Evolutionary conservation across 2,888 invertebrate genomes (phyloP), one percentile per base, ranked within the genome.

Genomic region (Cinara cedri): DNA sequence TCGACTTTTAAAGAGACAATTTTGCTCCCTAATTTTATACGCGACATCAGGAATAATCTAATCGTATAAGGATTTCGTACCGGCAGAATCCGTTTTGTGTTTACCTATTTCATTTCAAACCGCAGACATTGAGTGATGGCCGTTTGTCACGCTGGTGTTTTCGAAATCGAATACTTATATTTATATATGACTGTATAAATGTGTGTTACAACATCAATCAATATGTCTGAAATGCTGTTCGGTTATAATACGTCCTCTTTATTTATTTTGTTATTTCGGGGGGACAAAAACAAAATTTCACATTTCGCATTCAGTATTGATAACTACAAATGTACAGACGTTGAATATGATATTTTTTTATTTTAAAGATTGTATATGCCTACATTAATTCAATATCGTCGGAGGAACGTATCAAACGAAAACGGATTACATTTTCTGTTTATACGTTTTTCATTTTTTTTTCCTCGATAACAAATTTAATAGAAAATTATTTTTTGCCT

Each of bases 91-190:
- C 51, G 51, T 74, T 63, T 54, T 42, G 63, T 51, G 63, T 63
- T 74, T 63, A 42, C 62, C 63, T 63, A 63, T 63, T 74, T 51
- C 51, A 14, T 62, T 34, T 63, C 51, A 1, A 16, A 8, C 13
- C 6, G 34, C 34, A 63, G 74, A 74, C 74, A 63, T 74, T 74
- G 74, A 74, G 51, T 74, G 74, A 74, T 74, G 51, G 63, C 51
- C 63, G 63, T 74, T 74, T 54, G 74, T 74, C 74, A 21, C 51
- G 19, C 49, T 19, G 63, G 51, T 63, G 74, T 62, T 51, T 34
- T 51, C 8, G 34, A 13, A 72, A 62, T 62, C 72, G 49, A 72
- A 72, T 62, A 24, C 6, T 42, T 46, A 19, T 34, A 55, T 71
- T 42, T 42, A 55, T 55, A 6, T 21, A 46, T 60, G 6, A 46